A percentile compares a stretch with the other conserved stretches of the same genome.
phyloP scores from a whole-genome alignment of 2,113 vertebrate genomes.

The Halichoerus grypus region DNA sequence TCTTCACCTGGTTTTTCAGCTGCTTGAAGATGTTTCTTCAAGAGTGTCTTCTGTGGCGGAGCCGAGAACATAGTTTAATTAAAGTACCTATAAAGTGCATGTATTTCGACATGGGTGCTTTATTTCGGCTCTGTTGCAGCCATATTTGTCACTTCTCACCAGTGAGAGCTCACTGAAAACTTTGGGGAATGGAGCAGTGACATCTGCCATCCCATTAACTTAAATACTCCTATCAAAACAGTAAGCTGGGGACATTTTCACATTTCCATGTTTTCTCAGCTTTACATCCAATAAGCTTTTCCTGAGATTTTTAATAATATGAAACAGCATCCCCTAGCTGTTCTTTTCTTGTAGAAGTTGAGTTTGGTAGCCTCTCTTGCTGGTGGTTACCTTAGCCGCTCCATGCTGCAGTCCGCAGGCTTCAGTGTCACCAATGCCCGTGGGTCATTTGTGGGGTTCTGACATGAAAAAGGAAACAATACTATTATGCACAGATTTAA shows the following conservation, averaged over 20 bases:
- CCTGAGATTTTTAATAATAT: not conserved
- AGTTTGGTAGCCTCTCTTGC: not conserved
- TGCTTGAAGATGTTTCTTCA: conserved; percentile 7
- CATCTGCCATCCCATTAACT: not conserved
- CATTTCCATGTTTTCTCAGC: not conserved
- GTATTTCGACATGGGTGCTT: not conserved
- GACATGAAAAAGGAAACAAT: conserved; percentile 49
- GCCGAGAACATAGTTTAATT: not conserved
- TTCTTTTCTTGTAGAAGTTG: not conserved
- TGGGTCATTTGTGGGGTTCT: conserved; percentile 61
- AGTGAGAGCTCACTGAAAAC: not conserved
- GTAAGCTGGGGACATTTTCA: not conserved
- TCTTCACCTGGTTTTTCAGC: not conserved
- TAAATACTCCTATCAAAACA: not conserved
- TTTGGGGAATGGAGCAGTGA: not conserved
- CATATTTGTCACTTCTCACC: not conserved
- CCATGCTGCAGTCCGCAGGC: conserved; percentile 25
- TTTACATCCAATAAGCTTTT: not conserved
- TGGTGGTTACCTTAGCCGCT: conserved; percentile 40
- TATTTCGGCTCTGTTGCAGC: not conserved
- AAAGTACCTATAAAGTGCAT: not conserved
- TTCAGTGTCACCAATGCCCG: conserved; percentile 58
- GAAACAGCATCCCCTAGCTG: not conserved
- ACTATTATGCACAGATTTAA: not conserved
- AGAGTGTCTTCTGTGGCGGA: not conserved